Evolutionary conservation across 2,797 vertebrate species (phyloP).

Genomic region (Syncerus caffer): DNA sequence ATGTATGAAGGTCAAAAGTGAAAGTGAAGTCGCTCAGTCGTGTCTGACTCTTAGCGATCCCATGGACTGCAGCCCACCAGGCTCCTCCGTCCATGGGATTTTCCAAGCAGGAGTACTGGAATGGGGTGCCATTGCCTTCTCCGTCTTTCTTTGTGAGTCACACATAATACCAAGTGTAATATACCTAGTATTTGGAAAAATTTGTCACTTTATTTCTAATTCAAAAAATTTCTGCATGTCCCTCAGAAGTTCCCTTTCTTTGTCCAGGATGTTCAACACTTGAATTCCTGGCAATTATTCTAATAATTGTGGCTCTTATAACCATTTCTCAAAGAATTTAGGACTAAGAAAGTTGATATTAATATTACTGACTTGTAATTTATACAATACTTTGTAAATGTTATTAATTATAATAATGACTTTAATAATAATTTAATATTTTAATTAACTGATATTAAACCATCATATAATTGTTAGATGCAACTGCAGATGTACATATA

Average conservation of each 20-base stretch:
- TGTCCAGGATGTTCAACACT: background rate
- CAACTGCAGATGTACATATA: background rate
- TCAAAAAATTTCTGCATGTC: background rate
- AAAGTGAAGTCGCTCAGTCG: too few relatives aligned
- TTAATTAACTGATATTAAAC: background rate
- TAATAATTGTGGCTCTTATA: background rate
- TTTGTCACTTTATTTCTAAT: background rate
- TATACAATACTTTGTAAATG: background rate
- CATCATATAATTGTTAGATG: background rate
- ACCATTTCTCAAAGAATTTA: background rate
- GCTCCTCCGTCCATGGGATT: too few relatives aligned
- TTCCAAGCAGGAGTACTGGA: too few relatives aligned
- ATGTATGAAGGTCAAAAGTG: too few relatives aligned
- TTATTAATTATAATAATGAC: conserved; percentile 1
- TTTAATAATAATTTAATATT: background rate
- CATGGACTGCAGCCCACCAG: too few relatives aligned
- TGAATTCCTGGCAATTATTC: background rate
- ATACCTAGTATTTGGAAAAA: background rate
- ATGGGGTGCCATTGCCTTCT: too few relatives aligned
- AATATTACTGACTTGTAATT: background rate
- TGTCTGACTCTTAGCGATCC: too few relatives aligned
- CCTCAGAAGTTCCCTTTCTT: background rate
- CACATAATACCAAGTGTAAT: background rate
- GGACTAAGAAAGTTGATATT: background rate
- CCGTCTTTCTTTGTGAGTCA: background rate